Base-by-base conservation (phyloP, 2,113 vertebrate species). In the Prunella himalayana region DNA sequence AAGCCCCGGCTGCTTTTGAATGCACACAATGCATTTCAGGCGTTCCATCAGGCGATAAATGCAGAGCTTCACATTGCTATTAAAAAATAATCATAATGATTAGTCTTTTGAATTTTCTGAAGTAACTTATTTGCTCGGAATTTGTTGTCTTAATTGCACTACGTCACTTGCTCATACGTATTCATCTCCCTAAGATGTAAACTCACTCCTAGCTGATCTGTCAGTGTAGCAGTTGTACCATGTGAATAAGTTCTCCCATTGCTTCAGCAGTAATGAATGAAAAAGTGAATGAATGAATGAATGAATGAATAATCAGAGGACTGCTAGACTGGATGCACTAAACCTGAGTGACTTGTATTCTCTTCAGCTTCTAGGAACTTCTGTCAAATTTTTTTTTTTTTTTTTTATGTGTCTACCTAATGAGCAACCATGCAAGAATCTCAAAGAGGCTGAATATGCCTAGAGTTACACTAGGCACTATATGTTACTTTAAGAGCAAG, bases 81-180 rank as follows among this genome's bases (percentile, higher is more conserved):
- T 98, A 98, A 98, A 98, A 98, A 98, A 98, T 98, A 97, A 98
- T 98, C 94, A 97, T 97, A 98, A 97, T 97, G 93, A 98, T 98
- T 97, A 92, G 97, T 96, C 97, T 97, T 98, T 98, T 97, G 97
- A 96, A 96, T 95, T 96, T 96, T 82, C 92, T 95, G 70, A 97
- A 97, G 85, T 91, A 97, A 96, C 64, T 90, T 91, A 93, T 97
- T 98, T 98, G 95, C 90, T 96, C 69, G 24, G 90, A 97, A 96
- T 96, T 94, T 97, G 86, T 95, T 95, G 70, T 92, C 97, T 98
- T 97, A 98, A 98, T 97, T 97, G 93, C 56, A 88, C 64, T 47
- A 92, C 2, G 4, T 96, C 96, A 95, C 80, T 96, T 91, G 42
- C 94, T 96, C 33, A 49, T 88, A 73, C 17, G 63, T 89, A 97